Conservation (phyloP, 2,113 vertebrate species). For the Lepidothrix coronata region DNA sequence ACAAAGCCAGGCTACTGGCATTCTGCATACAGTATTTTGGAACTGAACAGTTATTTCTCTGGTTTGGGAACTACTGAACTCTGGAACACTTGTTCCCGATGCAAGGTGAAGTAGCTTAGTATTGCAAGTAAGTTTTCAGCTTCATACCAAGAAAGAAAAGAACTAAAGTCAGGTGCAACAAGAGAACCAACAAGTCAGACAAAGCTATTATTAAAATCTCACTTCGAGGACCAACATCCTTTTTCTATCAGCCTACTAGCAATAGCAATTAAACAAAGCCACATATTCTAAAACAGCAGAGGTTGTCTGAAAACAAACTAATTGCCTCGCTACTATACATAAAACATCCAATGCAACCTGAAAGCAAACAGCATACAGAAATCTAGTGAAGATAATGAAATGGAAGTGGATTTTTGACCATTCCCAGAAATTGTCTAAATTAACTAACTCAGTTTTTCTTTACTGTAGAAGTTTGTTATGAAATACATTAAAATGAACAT, state of each 20-base stretch:
- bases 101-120: neutral
- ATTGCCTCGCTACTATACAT: neutral
- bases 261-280: neutral
- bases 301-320: neutral
- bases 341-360: neutral
- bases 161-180: neutral
- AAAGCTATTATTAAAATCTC: neutral
- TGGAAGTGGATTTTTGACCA: neutral
- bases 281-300: neutral
- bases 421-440: neutral
- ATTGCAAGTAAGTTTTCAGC: neutral
- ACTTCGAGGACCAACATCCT: neutral
- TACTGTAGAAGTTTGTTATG: neutral
- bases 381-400: neutral
- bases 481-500: neutral
- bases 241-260: neutral
- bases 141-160: neutral
- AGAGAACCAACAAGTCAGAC: neutral
- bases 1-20: neutral
- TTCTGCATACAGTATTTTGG: neutral
- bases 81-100: neutral
- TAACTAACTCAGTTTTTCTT: neutral
- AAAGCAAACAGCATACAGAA: neutral
- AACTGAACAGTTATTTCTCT: neutral
- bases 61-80: neutral